phyloP scores from a whole-genome alignment of 2,113 vertebrate species.

The Gopherus evgoodei region DNA sequence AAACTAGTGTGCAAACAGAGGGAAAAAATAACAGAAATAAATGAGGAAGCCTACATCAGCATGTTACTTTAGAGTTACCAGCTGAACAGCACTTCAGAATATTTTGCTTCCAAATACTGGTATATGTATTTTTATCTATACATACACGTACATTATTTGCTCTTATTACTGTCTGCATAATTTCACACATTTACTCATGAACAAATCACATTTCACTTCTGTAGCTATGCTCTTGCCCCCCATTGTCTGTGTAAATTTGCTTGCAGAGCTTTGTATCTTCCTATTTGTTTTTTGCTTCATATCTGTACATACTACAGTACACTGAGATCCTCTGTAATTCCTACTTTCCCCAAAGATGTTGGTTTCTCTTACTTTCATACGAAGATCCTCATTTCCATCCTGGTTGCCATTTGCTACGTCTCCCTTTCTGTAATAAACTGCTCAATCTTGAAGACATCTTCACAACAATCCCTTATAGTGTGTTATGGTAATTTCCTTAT shows the following conservation, averaged over 20 bases:
- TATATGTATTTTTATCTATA: neutral
- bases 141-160: neutral
- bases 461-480: neutral
- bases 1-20: neutral
- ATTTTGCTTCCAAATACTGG: neutral
- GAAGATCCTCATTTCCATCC: neutral
- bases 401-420: neutral
- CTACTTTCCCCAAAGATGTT: neutral
- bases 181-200: neutral
- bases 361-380: neutral
- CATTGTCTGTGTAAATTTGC: neutral
- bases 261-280: neutral
- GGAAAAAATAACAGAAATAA: neutral
- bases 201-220: neutral
- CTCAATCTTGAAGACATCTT: neutral
- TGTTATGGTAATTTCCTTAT: neutral
- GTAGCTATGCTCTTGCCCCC: neutral
- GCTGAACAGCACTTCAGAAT: neutral
- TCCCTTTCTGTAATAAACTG: neutral
- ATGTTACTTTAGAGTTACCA: neutral
- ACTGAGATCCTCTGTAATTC: neutral
- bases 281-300: neutral
- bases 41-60: neutral
- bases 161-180: neutral
- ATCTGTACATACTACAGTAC: neutral